Percentiles rank a stretch among this genome's conserved stretches.
These are phyloP conservation scores for Pituophis catenifer DNA, from an alignment of 2,113 vertebrate genomes.

Conservation along the genomic window DNA sequence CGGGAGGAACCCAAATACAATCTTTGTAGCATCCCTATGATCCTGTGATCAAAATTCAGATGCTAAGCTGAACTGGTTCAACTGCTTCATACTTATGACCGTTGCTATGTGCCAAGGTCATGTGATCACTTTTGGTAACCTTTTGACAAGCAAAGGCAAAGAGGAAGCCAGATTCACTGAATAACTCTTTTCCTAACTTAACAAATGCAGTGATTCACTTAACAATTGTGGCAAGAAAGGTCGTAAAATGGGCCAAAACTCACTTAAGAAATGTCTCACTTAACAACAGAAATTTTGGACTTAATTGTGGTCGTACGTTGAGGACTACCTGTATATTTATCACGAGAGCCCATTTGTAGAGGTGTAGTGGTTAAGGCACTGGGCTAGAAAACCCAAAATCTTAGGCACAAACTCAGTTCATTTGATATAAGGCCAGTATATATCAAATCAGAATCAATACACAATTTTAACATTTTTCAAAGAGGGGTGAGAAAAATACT, in stretches of 20 bases:
- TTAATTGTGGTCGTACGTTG: neutral
- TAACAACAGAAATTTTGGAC: neutral
- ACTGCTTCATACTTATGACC: neutral
- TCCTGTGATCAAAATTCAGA: neutral
- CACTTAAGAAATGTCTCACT: neutral
- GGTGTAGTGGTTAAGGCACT: neutral
- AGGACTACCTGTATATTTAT: neutral
- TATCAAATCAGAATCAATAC: neutral
- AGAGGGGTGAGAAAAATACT: neutral
- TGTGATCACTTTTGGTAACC: neutral
- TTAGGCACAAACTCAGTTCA: neutral
- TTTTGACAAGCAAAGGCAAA: neutral
- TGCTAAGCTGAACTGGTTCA: neutral
- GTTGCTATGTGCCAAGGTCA: neutral
- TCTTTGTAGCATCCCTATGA: neutral
- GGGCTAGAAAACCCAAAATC: neutral
- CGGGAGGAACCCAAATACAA: neutral
- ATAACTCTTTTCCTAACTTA: neutral
- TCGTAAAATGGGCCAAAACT: neutral
- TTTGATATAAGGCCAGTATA: no score
- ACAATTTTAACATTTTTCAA: neutral
- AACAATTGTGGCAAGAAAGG: neutral
- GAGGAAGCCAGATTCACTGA: neutral
- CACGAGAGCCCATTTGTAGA: neutral
- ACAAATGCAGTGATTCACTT: neutral